Base-by-base conservation (phyloP, 2,113 vertebrate species). In the Corythoichthys intestinalis region DNA sequence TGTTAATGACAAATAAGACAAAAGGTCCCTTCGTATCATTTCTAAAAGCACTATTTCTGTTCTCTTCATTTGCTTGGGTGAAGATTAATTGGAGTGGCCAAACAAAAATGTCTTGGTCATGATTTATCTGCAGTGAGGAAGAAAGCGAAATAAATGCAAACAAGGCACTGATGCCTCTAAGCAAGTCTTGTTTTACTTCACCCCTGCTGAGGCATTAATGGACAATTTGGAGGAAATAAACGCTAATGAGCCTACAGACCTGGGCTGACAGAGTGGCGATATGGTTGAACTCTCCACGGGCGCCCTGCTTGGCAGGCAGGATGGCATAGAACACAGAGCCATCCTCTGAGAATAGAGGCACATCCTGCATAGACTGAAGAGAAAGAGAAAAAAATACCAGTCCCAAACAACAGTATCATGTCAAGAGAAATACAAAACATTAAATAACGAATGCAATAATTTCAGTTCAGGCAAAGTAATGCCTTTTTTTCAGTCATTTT, bases 241-340 rank as follows among this genome's bases (percentile, higher is more conserved):
- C 56, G 52, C 52, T 61, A 62, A 66, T 34, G 11, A 66, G 41
- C 28, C 34, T 61, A 69, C 17, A 66, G 78, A 94, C 93, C 93
- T 92, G 91, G 2, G 86, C 83, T 5, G 89, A 84, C 6, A 94
- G 83, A 52, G 89, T 85, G 39, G 91, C 91, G 2, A 94, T 73
- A 73, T 94, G 93, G 57, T 83, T 87, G 70, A 92, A 94, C 75
- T 94, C 93, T 67, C 93, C 93, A 2, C 89, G 90, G 56, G 91
- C 89, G 1, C 93, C 93, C 71, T 94, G 93, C 61, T 94, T 94
- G 12, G 91, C 91, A 2, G 91, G 90, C 62, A 94, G 83, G 5
- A 91, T 79, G 4, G 92, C 81, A 65, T 94, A 94, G 83, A 93
- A 92, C 50, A 87, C 57, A 0, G 88, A 86, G 52, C 87, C 75